Percentiles rank a stretch among this genome's conserved stretches.
Evolutionary conservation across 2,888 invertebrate genomes (phyloP).

Genomic region (Julus scanicus): DNA sequence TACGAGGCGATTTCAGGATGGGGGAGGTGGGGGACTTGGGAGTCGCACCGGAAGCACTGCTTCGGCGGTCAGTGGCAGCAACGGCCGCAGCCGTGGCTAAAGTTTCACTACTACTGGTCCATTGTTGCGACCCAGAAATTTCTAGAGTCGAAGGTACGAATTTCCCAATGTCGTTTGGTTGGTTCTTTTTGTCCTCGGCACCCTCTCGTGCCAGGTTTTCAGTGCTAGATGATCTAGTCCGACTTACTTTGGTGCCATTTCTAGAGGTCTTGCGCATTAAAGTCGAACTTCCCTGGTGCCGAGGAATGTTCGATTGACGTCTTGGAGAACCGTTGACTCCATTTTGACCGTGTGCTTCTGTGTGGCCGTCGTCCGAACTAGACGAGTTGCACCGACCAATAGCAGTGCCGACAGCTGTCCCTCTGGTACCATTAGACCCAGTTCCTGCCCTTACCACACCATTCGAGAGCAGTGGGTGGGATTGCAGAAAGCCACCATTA

Average conservation of each 20-base stretch:
- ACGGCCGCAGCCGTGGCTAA: conserved; percentile 54
- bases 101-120: conserved; percentile 53
- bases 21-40: conserved; percentile 54
- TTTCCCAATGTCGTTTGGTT: background rate
- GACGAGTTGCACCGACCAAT: conserved; percentile 47
- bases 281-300: conserved; percentile 54
- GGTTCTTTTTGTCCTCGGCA: background rate
- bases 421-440: conserved; percentile 41
- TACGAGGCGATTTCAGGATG: conserved; percentile 39
- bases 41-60: conserved; percentile 41
- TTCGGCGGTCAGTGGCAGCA: conserved; percentile 51
- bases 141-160: background rate
- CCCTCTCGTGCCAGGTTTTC: conserved; percentile 46
- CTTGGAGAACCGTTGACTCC: background rate
- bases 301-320: conserved; percentile 53
- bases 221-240: conserved; percentile 53
- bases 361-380: conserved; percentile 56
- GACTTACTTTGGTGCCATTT: background rate
- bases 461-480: background rate
- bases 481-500: background rate
- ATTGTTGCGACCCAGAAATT: background rate
- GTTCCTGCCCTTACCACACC: conserved; percentile 10
- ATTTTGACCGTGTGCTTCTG: background rate
- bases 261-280: conserved; percentile 27
- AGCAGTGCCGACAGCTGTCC: background rate